phyloP scores from a whole-genome alignment of 2,113 vertebrate genomes.

The Protobothrops flavoviridis region DNA sequence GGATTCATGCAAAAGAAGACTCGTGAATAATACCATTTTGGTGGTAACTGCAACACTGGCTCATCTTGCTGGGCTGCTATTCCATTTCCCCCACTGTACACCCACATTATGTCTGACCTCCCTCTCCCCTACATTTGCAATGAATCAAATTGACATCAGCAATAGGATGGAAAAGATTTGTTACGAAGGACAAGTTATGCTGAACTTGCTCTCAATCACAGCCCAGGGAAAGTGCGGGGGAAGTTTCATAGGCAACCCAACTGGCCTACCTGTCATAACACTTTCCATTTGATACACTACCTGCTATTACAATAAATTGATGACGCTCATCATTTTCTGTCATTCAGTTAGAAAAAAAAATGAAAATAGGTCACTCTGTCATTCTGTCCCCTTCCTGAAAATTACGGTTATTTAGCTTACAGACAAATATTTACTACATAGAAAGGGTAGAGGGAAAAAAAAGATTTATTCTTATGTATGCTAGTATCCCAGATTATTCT shows the following conservation, averaged over 20 bases:
- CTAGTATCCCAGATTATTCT: neutral
- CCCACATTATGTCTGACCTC: neutral
- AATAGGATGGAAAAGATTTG: conserved; percentile 1
- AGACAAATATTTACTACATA: neutral
- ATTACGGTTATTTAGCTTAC: neutral
- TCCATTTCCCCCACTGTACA: neutral
- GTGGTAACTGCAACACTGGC: neutral
- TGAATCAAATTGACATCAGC: neutral
- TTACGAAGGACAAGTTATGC: conserved; percentile 5
- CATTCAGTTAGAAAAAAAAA: rapidly evolving
- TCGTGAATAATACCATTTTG: neutral
- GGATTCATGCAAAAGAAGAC: neutral
- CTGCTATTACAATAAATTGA: conserved; percentile 28
- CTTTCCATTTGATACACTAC: conserved; percentile 15
- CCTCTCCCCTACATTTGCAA: neutral
- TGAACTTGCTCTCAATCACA: neutral
- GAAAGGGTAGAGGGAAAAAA: neutral
- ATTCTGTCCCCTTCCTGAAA: neutral
- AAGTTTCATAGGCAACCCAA: conserved; percentile 5
- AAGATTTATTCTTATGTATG: neutral
- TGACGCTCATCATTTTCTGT: rapidly evolving
- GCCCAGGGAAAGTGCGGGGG: conserved; percentile 14
- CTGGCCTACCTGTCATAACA: rapidly evolving
- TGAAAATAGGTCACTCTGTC: neutral
- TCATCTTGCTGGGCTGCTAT: neutral